Percentiles rank a stretch among this genome's conserved stretches.
phyloP scores from a whole-genome alignment of 2,888 invertebrate species.

The Metacarcinus magister region DNA sequence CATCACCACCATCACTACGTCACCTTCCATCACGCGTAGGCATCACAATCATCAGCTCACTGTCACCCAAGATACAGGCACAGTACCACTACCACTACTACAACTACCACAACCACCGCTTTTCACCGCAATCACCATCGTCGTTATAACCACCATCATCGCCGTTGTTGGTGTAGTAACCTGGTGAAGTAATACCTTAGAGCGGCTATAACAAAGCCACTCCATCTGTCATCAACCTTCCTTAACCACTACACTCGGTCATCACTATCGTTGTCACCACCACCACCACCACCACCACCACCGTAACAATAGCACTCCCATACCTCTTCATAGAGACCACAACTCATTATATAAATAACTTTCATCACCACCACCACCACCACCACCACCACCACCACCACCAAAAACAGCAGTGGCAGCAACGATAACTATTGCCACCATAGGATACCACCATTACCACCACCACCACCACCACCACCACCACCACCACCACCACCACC shows the following conservation, averaged over 20 bases:
- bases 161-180: neutral
- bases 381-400: too few relatives aligned
- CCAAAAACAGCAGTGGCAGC: too few relatives aligned
- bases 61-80: neutral
- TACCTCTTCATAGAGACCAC: neutral
- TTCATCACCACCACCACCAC: neutral
- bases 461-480: neutral
- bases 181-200: neutral
- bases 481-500: neutral
- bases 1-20: too few relatives aligned
- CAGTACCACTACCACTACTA: neutral
- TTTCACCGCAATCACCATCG: neutral
- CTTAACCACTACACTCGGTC: neutral
- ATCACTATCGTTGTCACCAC: neutral
- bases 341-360: neutral
- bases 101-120: neutral
- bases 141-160: neutral
- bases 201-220: too few relatives aligned
- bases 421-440: too few relatives aligned
- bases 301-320: neutral
- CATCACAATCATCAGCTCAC: neutral
- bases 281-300: slow-evolving; percentile 2
- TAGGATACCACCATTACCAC: too few relatives aligned
- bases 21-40: neutral
- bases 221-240: neutral